These are phyloP conservation scores for Antrozous pallidus DNA, from an alignment of 2,797 vertebrate species.

Conservation along the genomic window DNA sequence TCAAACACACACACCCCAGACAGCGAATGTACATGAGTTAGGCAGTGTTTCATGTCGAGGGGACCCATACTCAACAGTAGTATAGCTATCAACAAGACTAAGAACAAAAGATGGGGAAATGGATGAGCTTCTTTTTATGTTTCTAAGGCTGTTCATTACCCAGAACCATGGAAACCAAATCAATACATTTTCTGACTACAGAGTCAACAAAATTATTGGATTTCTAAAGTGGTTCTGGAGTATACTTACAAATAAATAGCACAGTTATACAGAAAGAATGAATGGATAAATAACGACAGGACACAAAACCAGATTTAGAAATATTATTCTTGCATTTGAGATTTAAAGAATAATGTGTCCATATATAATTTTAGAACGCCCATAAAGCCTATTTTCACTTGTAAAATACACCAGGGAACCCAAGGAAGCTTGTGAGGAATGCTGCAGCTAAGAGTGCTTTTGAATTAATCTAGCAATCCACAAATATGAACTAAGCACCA, in stretches of 20 bases:
- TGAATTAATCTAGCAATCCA: constrained; percentile 54
- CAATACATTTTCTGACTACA: background rate
- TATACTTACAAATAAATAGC: constrained; percentile 20
- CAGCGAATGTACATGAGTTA: background rate
- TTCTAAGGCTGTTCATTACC: constrained; percentile 4
- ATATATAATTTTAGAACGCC: constrained; percentile 35
- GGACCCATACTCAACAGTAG: background rate
- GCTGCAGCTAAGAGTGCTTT: constrained; percentile 27
- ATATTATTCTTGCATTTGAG: constrained; percentile 1
- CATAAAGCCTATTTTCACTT: constrained; percentile 44
- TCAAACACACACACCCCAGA: background rate
- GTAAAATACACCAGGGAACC: constrained; percentile 49
- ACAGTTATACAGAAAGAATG: background rate
- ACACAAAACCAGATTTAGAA: constrained; percentile 31
- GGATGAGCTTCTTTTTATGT: background rate
- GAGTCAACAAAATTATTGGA: constrained; percentile 36
- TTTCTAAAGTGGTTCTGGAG: background rate
- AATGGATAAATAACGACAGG: background rate
- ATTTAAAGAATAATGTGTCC: constrained; percentile 43
- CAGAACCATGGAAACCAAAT: background rate
- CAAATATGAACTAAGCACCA: constrained; percentile 52
- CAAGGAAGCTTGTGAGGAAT: constrained; percentile 41
- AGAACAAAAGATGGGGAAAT: background rate
- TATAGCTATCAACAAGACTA: background rate
- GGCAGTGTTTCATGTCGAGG: background rate